Base-by-base conservation (phyloP, 2,888 invertebrate species). In the Psylliodes chrysocephalus region DNA sequence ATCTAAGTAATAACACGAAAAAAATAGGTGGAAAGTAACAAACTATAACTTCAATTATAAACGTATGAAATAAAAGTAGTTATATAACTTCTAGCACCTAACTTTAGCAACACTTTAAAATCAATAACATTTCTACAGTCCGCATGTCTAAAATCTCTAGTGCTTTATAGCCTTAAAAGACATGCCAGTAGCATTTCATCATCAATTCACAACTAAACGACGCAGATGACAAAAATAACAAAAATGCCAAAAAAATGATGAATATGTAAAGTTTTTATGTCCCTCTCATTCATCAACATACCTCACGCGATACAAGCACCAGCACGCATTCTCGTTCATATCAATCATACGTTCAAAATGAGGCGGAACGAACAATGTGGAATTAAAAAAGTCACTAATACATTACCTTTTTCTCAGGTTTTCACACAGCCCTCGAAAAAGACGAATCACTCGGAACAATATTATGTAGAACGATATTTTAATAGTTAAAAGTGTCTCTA, bases 391-490 rank as follows among this genome's bases (percentile, higher is more conserved):
- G 49, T 42, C 18, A 40, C 18, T 22, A 52, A 46, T 51, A 55
- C 42, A 47, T 64, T 64, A 64, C 64, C 60, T 64, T 60, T 46
- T 52, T 28, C 22, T 18, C n/a, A 28, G 42, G 46, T 56, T 60
- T 56, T 49, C 44, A 47, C 64, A 60, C 60, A 52, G 56, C 56
- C 60, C 47, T 53, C 44, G 17, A 42, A 54, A 55, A 55, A 44
- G 18, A 28, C 18, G 33, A 46, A 44, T 56, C 60, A 63, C 59
- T 52, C 63, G 30, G 28, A 65, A 65, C 49, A 61, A 47, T 63
- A 49, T 28, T 38, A 52, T 53, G 30, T 46, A 28, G 59, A 53
- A 59, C 59, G 60, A 66, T 63, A 47, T 44, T 44, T 14, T 53
- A 46, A 53, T 47, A 56, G 42, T 18, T 18, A 35, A 30, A 44